Evolutionary conservation across 2,797 vertebrate genomes (phyloP).

Genomic region (Gallirallus australis): DNA sequence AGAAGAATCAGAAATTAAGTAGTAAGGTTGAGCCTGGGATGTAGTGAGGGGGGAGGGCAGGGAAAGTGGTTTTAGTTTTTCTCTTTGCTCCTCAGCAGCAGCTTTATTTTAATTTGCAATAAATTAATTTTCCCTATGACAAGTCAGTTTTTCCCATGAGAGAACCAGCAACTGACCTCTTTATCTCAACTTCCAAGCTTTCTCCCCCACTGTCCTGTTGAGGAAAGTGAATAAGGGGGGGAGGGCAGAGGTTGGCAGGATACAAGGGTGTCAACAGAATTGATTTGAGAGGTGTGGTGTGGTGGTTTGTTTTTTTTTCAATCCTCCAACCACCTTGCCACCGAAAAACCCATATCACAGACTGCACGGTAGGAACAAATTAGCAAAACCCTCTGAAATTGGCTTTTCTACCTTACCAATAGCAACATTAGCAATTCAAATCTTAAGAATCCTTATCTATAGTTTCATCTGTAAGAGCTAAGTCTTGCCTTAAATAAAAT

Average conservation of each 20-base stretch:
- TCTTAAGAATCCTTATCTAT: not conserved
- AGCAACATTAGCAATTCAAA: not conserved
- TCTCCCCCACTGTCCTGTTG: not conserved
- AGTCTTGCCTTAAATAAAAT: not conserved
- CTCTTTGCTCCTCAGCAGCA: not conserved
- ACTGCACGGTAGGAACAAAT: not conserved
- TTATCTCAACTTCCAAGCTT: not conserved
- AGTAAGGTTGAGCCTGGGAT: not conserved
- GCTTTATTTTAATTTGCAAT: not conserved
- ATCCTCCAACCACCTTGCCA: not conserved
- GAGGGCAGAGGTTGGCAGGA: not conserved
- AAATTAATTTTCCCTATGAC: not conserved
- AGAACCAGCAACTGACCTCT: not conserved
- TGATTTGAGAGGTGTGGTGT: not conserved
- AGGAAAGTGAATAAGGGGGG: not conserved
- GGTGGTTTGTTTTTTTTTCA: not conserved
- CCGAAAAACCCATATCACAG: not conserved
- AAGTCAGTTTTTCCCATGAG: not conserved
- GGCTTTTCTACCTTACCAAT: not conserved
- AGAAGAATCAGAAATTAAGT: not conserved
- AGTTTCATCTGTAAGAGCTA: not conserved
- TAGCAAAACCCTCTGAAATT: not conserved
- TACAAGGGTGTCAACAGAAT: not conserved
- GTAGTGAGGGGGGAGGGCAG: not conserved
- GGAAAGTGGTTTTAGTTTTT: fast-evolving